Percentiles rank a stretch among this genome's conserved stretches.
These are phyloP conservation scores for Leucopternis melanops DNA, from an alignment of 2,113 vertebrate genomes.

Conservation along the genomic window DNA sequence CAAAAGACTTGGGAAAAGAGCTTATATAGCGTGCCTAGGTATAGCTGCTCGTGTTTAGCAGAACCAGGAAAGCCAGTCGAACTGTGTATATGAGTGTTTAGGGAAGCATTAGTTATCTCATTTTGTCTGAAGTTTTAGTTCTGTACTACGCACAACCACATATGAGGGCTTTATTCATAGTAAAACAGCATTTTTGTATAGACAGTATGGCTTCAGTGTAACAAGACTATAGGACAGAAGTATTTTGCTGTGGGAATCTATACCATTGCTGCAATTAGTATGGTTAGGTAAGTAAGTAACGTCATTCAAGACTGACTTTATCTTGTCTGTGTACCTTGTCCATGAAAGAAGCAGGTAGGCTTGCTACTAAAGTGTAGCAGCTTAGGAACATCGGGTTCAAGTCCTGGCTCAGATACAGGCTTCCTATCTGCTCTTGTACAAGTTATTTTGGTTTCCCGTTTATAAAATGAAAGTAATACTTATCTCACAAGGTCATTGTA, in stretches of 20 bases:
- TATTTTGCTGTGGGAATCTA: background rate
- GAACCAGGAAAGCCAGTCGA: background rate
- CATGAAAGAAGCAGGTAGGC: background rate
- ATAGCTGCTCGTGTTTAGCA: background rate
- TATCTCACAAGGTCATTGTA: background rate
- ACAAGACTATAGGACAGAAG: background rate
- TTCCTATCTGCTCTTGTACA: background rate
- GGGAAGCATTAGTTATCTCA: background rate
- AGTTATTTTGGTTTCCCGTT: background rate
- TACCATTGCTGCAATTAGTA: background rate
- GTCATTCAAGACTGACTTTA: background rate
- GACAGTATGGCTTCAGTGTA: background rate
- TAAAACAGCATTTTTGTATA: background rate
- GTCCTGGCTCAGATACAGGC: background rate
- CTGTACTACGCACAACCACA: background rate
- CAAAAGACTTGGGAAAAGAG: background rate
- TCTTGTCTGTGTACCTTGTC: background rate
- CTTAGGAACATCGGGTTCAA: background rate
- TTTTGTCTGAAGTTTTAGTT: background rate
- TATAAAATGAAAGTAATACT: slow-evolving; percentile 2
- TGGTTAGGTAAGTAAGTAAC: background rate
- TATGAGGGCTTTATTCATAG: background rate
- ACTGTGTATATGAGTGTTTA: background rate
- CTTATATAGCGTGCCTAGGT: background rate
- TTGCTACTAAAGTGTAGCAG: background rate